Percentiles rank a stretch among this genome's conserved stretches.
Conservation (phyloP, 2,113 vertebrate genomes). For the Vulpes ferrilata region DNA sequence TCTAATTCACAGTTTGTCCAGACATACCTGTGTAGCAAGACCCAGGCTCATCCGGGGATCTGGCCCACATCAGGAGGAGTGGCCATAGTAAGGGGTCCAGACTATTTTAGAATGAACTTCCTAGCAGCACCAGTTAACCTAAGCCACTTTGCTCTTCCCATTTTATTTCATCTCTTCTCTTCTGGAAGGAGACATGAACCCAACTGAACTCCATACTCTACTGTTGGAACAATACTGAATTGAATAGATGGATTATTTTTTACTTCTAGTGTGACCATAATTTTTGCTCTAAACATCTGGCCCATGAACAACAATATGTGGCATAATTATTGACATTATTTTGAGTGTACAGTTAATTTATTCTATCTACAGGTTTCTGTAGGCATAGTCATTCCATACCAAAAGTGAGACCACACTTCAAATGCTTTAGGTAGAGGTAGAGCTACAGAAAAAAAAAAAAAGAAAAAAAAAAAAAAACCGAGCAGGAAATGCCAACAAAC, state of each 20-base stretch:
- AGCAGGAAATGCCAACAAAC: slow-evolving; percentile 14
- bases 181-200: not conserved
- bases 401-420: slow-evolving; percentile 6
- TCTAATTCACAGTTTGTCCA: not conserved
- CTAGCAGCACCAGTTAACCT: not conserved
- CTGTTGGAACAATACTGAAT: not conserved
- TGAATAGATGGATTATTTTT: not conserved
- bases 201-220: not conserved
- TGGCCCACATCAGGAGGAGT: not conserved
- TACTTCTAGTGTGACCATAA: not conserved
- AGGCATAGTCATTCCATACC: not conserved
- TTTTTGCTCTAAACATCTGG: not conserved
- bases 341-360: slow-evolving; percentile 26
- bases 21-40: not conserved
- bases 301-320: not conserved
- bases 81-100: not conserved
- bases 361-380: not conserved
- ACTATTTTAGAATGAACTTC: not conserved
- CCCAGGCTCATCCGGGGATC: not conserved
- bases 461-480: not conserved
- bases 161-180: not conserved
- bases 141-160: not conserved
- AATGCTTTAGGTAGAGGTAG: not conserved
- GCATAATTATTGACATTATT: not conserved
- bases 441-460: not conserved